Base-by-base conservation (phyloP, 2,888 invertebrate genomes). In the Cistogaster globosa region DNA sequence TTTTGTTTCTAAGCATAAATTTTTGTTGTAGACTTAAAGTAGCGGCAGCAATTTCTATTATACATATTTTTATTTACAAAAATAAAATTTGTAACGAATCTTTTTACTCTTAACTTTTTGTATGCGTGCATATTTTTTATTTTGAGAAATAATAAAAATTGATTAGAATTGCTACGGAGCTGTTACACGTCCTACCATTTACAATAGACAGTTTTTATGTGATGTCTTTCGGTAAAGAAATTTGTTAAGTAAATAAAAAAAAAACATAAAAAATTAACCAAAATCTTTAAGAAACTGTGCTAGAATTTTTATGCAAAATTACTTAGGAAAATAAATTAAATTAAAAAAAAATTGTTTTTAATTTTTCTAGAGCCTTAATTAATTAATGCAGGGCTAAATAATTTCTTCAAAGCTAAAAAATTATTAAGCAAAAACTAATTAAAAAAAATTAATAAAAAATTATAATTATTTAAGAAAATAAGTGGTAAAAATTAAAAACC, bases 111-210 rank as follows among this genome's bases (percentile, higher is more conserved):
- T 6, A 3, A 16, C 16, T 48, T 14, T 48, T 16, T n/a, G 42
- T 42, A 12, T 48, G 45, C 6, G 45, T 48, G 11, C 14, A 42
- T 14, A 11, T 42, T 42, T 42, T 48, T 48, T 45, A 14, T 48
- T 48, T 51, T 62, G n/a, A 22, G 45, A 67, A 60, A 91, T 90
- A 90, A 91, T 91, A 91, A 91, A 91, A 91, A 91, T 91, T 91
- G 90, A 91, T 91, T 91, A 91, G 89, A 90, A 91, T 91, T 91
- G 89, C 88, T 87, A 87, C 87, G 78, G 45, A 87, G 83, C 83
- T 72, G 74, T 69, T 51, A 83, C 82, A 79, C 69, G 75, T 75
- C 60, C 26, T 18, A 76, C 63, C 48, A 69, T 69, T 75, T 76
- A 69, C 45, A 22, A 45, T 63, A 45, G 45, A 45, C 22, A 63